A percentile compares a stretch with the other conserved stretches of the same genome.
These are phyloP conservation scores for Cynocephalus volans DNA, from an alignment of 2,113 vertebrate genomes.

Conservation along the genomic window DNA sequence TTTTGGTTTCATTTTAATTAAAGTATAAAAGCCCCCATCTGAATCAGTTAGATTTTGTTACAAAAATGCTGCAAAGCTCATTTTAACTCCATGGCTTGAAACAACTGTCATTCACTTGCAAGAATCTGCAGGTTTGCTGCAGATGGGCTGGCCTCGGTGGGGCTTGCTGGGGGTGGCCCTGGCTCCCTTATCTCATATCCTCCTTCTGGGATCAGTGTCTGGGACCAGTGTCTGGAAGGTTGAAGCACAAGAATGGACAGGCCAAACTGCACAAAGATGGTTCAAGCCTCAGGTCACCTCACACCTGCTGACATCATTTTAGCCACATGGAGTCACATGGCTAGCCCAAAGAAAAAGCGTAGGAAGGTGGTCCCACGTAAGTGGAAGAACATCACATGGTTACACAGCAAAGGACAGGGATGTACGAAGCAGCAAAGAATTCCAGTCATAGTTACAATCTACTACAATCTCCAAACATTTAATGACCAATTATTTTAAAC, in stretches of 20 bases:
- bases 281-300: neutral
- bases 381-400: neutral
- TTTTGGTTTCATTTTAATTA: neutral
- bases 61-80: neutral
- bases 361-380: accelerated
- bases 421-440: accelerated
- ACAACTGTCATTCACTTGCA: neutral
- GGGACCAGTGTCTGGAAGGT: neutral
- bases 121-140: neutral
- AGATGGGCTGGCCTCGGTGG: neutral
- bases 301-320: neutral
- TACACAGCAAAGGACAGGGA: accelerated
- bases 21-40: neutral
- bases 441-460: neutral
- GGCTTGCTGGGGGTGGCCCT: no score
- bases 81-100: neutral
- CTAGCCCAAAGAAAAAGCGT: neutral
- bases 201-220: neutral
- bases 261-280: neutral
- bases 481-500: neutral
- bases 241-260: neutral
- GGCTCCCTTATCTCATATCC: neutral
- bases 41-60: neutral
- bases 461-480: neutral
- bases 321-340: neutral